Evolutionary conservation across 2,113 vertebrate species (phyloP).

Genomic region (Otus sunia): DNA sequence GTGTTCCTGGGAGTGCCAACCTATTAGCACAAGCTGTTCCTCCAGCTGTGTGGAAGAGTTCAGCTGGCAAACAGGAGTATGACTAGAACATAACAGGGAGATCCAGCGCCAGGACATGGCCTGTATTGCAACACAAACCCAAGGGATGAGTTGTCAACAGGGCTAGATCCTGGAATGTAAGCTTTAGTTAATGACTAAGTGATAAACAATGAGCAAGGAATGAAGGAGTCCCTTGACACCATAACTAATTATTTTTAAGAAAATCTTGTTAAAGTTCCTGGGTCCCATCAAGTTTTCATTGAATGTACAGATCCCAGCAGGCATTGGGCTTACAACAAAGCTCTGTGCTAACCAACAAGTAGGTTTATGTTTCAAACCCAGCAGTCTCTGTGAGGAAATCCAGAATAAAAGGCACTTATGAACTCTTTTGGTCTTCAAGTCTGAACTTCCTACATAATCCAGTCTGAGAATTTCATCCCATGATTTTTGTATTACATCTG

Average conservation of each 20-base stretch:
- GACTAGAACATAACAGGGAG: neutral
- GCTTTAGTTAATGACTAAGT: neutral
- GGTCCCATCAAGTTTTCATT: neutral
- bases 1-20: neutral
- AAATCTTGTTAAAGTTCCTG: neutral
- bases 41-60: neutral
- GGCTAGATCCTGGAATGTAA: neutral
- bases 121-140: neutral
- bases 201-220: neutral
- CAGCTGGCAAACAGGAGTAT: neutral
- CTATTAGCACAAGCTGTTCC: neutral
- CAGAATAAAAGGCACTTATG: neutral
- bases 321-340: neutral
- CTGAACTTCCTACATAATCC: neutral
- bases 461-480: neutral
- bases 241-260: neutral
- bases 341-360: neutral
- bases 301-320: neutral
- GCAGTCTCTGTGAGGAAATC: neutral
- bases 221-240: neutral
- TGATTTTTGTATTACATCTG: neutral
- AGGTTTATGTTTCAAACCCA: neutral
- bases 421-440: neutral
- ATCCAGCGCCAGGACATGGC: neutral
- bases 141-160: neutral